Percentiles rank a stretch among this genome's conserved stretches.
These are phyloP conservation scores for Miniopterus natalensis DNA, from an alignment of 2,113 vertebrate genomes.

Conservation along the genomic window DNA sequence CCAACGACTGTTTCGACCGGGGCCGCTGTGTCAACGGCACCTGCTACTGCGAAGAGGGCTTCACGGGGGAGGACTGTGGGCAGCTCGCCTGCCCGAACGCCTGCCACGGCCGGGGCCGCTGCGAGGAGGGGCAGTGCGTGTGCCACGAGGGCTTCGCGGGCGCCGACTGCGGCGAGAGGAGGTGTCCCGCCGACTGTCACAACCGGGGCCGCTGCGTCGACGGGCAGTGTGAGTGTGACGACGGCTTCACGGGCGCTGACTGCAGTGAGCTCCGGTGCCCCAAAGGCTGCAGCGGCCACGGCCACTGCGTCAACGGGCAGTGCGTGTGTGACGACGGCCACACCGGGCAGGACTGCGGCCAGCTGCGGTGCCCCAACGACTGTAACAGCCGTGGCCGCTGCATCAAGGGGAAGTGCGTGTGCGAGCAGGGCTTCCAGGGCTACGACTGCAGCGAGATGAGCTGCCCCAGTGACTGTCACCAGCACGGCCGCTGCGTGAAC, in stretches of 20 bases:
- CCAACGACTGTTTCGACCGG: conserved; percentile 96
- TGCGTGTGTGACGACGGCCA: conserved; percentile 92
- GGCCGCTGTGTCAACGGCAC: conserved; percentile 97
- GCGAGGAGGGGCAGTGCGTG: conserved; percentile 92
- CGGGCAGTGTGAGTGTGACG: conserved; percentile 93
- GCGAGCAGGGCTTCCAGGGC: conserved; percentile 90
- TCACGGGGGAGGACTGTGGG: conserved; percentile 94
- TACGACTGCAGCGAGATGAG: conserved; percentile 91
- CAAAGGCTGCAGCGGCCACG: conserved; percentile 90
- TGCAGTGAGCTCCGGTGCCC: conserved; percentile 93
- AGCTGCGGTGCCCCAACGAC: conserved; percentile 91
- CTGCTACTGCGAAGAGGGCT: conserved; percentile 95
- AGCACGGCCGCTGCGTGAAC: conserved; percentile 90
- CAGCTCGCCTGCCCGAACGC: conserved; percentile 91
- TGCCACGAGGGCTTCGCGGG: conserved; percentile 93
- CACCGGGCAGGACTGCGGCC: conserved; percentile 92
- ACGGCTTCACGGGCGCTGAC: conserved; percentile 91
- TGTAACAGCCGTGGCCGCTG: conserved; percentile 92
- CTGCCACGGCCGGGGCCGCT: conserved; percentile 91
- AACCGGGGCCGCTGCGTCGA: conserved; percentile 92
- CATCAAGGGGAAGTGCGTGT: conserved; percentile 90
- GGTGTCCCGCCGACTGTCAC: conserved; percentile 93
- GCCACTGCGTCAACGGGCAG: conserved; percentile 91
- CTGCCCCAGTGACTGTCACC: conserved; percentile 92
- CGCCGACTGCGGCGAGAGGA: conserved; percentile 92